Base-by-base conservation (phyloP, 2,113 vertebrate species). In the Orycteropus afer region DNA sequence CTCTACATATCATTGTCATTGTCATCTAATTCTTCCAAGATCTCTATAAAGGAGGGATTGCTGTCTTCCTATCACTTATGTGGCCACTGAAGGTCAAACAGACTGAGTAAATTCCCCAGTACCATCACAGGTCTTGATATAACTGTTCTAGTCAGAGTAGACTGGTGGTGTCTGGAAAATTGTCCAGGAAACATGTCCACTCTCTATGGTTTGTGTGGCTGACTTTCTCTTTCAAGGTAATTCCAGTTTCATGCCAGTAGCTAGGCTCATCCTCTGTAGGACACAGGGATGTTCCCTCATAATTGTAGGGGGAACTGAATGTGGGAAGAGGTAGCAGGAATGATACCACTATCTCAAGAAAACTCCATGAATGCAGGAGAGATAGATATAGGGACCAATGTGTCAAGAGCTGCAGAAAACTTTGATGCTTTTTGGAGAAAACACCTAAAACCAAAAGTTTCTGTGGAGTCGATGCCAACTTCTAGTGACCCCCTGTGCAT, bases 151-250 rank as follows among this genome's bases (percentile, higher is more conserved):
- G 23, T 57, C 3, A 20, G 12, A 49, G 47, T 29, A 59, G 67
- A 23, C 40, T 51, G 3, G 79, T 59, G 86, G 71, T n/a, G 37
- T 29, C 67, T 22, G 53, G 93, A 71, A 93, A 53, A 47, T 27
- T 49, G 47, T 65, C 57, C 9, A 79, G 90, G 49, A 2, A 61
- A 22, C 22, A 23, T 37, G 29, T 69, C 15, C 34, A 17, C 55
- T 84, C 65, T 76, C 32, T 80, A 25, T 91, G 67, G 77, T 14
- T n/a, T 18, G 40, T 34, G 45, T 85, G 89, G 69, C 34, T 78
- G 61, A 86, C 49, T 63, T 83, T 80, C 94, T 53, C 40, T 59
- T 45, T 88, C 11, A 79, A 23, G 61, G 14, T 17, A 14, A 78
- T 61, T 83, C 71, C 29, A 67, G 61, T 14, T 78, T 77, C 40